phyloP scores from a whole-genome alignment of 2,888 invertebrate species.

The Oscheius sp. region DNA sequence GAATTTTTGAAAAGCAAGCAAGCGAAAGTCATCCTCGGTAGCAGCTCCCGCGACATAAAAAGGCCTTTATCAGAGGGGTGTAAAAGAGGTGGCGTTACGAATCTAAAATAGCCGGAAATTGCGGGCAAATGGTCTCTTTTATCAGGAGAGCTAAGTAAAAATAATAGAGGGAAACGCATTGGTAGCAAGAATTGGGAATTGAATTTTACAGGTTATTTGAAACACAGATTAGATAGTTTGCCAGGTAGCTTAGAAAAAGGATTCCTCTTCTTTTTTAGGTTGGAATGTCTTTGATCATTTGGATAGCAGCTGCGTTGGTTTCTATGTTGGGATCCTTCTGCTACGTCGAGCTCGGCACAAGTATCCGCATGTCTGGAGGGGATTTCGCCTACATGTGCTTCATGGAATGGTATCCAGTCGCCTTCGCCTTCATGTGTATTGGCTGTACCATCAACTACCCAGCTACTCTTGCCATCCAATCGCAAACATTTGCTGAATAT shows the following conservation, averaged over 20 bases:
- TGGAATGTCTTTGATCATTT: constrained; percentile 81
- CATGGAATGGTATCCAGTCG: constrained; percentile 69
- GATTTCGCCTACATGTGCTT: constrained; percentile 68
- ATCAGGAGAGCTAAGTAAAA: no score
- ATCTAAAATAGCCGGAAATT: no score
- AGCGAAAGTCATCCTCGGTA: neutral
- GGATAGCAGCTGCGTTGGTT: constrained; percentile 82
- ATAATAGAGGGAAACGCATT: no score
- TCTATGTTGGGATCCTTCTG: constrained; percentile 87
- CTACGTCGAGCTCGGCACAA: constrained; percentile 89
- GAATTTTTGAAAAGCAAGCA: neutral
- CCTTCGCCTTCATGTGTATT: constrained; percentile 67
- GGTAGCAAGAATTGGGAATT: no score
- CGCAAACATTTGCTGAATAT: constrained; percentile 66
- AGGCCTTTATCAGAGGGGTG: neutral
- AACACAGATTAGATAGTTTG: no score
- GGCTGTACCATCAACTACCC: constrained; percentile 68
- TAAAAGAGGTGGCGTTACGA: neutral
- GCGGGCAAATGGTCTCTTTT: no score
- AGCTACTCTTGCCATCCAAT: constrained; percentile 66
- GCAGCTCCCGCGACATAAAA: no score
- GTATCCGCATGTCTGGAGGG: constrained; percentile 75
- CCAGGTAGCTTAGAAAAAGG: neutral
- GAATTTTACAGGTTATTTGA: no score
- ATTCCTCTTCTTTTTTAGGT: constrained; percentile 72